phyloP scores from a whole-genome alignment of 2,797 vertebrate species.

The Diplodus puntazzo region DNA sequence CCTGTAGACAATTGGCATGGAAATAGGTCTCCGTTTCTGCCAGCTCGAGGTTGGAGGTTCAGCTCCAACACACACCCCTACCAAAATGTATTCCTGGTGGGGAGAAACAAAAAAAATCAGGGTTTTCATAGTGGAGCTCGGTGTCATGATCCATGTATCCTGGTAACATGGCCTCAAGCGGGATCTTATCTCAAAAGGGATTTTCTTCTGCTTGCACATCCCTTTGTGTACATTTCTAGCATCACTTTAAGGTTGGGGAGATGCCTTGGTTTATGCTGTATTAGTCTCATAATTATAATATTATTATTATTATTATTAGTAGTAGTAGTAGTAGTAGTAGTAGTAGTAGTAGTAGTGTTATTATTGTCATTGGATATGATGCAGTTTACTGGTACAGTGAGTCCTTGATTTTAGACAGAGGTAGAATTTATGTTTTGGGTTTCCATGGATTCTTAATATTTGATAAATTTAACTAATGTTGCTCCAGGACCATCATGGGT shows the following conservation, averaged over 20 bases:
- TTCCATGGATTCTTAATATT: too few species aligned
- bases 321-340: too few species aligned
- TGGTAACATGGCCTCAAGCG: slow-evolving; percentile 52
- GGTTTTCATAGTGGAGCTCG: slow-evolving; percentile 23
- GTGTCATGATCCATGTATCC: slow-evolving; percentile 50
- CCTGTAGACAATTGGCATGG: slow-evolving; percentile 60
- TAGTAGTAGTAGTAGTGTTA: too few species aligned
- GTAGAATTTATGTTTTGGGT: too few species aligned
- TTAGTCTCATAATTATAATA: not conserved
- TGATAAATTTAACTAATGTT: too few species aligned
- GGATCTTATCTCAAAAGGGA: slow-evolving; percentile 19
- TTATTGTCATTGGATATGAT: not conserved
- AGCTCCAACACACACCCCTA: slow-evolving; percentile 27
- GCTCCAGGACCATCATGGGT: too few species aligned
- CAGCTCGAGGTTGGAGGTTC: slow-evolving; percentile 43
- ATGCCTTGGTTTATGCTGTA: not conserved
- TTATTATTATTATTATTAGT: too few species aligned
- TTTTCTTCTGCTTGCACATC: slow-evolving; percentile 16
- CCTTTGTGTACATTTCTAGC: slow-evolving; percentile 7
- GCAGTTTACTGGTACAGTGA: not conserved
- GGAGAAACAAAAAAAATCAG: slow-evolving; percentile 6
- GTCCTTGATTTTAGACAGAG: not conserved
- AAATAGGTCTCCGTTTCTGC: slow-evolving; percentile 50
- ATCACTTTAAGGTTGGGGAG: not conserved
- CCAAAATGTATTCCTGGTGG: slow-evolving; percentile 26